Percentiles rank a stretch among this genome's conserved stretches.
Conservation (phyloP, 64 coral and sea anemone species). For the Anthopleura sola region DNA sequence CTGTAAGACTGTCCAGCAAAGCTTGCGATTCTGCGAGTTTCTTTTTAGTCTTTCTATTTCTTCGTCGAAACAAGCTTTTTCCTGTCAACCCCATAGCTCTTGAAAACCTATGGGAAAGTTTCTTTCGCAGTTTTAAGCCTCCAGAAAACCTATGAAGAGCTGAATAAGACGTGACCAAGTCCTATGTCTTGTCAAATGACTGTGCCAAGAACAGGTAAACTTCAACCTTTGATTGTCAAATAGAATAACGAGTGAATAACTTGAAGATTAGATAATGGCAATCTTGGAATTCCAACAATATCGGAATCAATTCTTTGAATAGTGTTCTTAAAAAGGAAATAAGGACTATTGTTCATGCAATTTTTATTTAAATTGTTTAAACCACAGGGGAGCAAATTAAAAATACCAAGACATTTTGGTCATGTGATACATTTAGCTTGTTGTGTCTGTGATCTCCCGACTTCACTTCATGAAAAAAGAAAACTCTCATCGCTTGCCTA, state of each 20-base stretch:
- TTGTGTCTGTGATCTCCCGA: not conserved
- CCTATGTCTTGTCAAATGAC: not conserved
- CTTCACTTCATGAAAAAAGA: not conserved
- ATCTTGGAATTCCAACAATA: slow-evolving; percentile 21
- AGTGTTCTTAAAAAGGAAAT: slow-evolving; percentile 11
- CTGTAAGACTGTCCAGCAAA: not conserved
- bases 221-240: slow-evolving; percentile 18
- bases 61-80: slow-evolving; percentile 2
- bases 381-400: not conserved
- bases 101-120: not conserved
- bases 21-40: not conserved
- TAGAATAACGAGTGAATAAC: not conserved
- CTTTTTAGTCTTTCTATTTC: slow-evolving; percentile 15
- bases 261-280: slow-evolving; percentile 1
- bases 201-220: not conserved
- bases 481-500: not conserved
- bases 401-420: not conserved
- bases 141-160: not conserved
- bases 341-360: not conserved
- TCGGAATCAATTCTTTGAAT: slow-evolving; percentile 4
- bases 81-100: not conserved
- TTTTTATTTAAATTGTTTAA: not conserved
- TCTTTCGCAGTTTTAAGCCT: not conserved
- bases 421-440: not conserved
- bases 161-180: not conserved